Base-by-base conservation (phyloP, 2,888 invertebrate genomes). In the Luperina testacea region DNA sequence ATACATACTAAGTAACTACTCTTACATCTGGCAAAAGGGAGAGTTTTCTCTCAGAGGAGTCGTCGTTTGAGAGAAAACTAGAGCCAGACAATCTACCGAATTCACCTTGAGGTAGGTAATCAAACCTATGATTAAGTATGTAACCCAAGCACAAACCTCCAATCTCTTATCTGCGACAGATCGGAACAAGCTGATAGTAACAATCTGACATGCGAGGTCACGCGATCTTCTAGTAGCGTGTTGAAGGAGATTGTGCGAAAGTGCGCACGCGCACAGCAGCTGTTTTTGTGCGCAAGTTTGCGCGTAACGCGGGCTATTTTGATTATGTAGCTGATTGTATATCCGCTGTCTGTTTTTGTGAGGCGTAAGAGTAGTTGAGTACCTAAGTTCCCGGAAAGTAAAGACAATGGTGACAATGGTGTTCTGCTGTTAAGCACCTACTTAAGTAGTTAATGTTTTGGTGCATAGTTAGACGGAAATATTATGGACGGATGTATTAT, bases 161-260 rank as follows among this genome's bases (percentile, higher is more conserved):
- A 45, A 73, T 76, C 51, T 65, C 63, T 65, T 72, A 65, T 70
- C 77, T 69, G 63, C 51, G 42, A 63, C 27, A 45, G 76, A 82
- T 86, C 64, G 75, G 68, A 65, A 73, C 79, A 81, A 67, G 73
- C 75, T 72, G 83, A 83, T 76, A 75, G 48, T 32, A 61, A 61
- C 73, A 84, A 78, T 78, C 72, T 72, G 69, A 70, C 71, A 76
- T 51, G 65, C 88, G 87, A 89, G 89, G 89, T 81, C 89, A 84
- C 82, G 78, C 78, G 82, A 88, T 89, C 89, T 81, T 89, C 88
- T 80, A 87, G 82, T 69, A 78, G 73, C 81, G 82, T 78, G 73
- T 77, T 76, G 78, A 61, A 74, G 80, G 84, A 88, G 85, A 88
- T 80, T 86, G 88, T 82, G 80, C 79, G 88, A 89, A 89, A 89